Conservation (phyloP, 1,140 invertebrate species). For the Oppia nitens region DNA sequence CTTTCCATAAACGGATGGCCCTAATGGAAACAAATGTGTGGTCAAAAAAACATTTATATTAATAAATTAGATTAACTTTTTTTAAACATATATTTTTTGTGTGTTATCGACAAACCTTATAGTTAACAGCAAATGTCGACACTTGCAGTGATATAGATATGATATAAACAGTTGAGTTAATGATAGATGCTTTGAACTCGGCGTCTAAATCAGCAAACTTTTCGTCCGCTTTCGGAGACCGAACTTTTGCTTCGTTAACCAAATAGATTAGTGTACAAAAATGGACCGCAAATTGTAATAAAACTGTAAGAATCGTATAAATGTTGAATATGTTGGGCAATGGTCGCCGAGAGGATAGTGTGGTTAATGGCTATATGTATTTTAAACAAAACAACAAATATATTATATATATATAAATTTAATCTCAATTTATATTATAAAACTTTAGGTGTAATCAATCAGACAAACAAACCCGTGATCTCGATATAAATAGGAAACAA, state of each 20-base stretch:
- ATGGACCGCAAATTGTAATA: constrained; percentile 87
- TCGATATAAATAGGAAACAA: constrained; percentile 94
- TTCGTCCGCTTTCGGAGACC: constrained; percentile 18
- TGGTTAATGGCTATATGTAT: constrained; percentile 78
- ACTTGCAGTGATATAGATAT: constrained; percentile 93
- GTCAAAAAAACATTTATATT: constrained; percentile 8
- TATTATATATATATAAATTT: constrained; percentile 4
- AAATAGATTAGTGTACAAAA: constrained; percentile 79
- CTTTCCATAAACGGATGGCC: constrained; percentile 98
- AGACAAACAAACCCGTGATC: constrained; percentile 73
- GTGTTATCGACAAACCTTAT: constrained; percentile 53
- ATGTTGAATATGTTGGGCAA: constrained; percentile 97
- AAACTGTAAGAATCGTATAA: constrained; percentile 88
- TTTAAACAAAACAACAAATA: constrained; percentile 26
- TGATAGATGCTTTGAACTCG: constrained; percentile 74
- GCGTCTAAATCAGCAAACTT: constrained; percentile 52
- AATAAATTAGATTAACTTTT: neutral
- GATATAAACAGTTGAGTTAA: constrained; percentile 96
- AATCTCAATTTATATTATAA: too few species aligned
- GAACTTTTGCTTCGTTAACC: constrained; percentile 47
- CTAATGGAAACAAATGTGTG: constrained; percentile 35
- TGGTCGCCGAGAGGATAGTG: constrained; percentile 78
- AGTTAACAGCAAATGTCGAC: constrained; percentile 96
- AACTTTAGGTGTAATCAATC: too few species aligned
- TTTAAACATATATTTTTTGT: neutral